Percentiles rank a stretch among this genome's conserved stretches.
Conservation (phyloP, 2,797 vertebrate species). For the Paratrypauchen microcephalus region DNA sequence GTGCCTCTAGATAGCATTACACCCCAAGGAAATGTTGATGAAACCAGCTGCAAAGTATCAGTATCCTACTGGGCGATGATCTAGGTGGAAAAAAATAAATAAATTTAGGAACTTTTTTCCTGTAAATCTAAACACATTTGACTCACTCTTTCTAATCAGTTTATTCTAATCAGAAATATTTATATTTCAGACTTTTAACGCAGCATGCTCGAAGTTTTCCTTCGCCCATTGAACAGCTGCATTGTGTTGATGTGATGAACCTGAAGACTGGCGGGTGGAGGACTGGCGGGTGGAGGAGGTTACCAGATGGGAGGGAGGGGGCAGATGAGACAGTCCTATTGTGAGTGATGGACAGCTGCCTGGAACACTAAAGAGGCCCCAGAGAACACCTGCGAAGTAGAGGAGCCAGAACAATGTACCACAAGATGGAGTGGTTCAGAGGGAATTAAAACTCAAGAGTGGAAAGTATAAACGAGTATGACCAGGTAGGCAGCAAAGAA, state of each 20-base stretch:
- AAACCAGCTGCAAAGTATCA: no score
- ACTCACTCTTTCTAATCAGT: not conserved
- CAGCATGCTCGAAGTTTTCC: constrained; percentile 19
- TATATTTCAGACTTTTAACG: constrained; percentile 25
- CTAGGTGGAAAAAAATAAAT: no score
- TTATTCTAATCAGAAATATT: not conserved
- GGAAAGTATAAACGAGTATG: constrained; percentile 48
- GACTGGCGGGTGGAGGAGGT: constrained; percentile 26
- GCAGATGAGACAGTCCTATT: constrained; percentile 22
- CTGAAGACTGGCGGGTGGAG: constrained; percentile 38
- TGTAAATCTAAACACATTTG: not conserved
- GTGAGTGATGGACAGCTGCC: constrained; percentile 45
- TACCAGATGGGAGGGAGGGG: not conserved
- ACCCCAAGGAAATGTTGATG: no score
- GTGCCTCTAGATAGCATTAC: no score
- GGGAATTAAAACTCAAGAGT: constrained; percentile 27
- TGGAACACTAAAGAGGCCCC: constrained; percentile 29
- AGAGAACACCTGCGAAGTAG: constrained; percentile 14
- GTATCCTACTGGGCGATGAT: no score
- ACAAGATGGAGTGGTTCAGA: constrained; percentile 22
- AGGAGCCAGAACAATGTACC: constrained; percentile 23
- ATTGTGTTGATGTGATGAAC: constrained; percentile 50
- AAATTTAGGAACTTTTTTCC: not conserved
- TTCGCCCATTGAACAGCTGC: constrained; percentile 57
- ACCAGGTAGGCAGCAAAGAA: constrained; percentile 49